Base-by-base conservation (phyloP, 2,797 vertebrate species). In the Cynodonichthys magdalenae region DNA sequence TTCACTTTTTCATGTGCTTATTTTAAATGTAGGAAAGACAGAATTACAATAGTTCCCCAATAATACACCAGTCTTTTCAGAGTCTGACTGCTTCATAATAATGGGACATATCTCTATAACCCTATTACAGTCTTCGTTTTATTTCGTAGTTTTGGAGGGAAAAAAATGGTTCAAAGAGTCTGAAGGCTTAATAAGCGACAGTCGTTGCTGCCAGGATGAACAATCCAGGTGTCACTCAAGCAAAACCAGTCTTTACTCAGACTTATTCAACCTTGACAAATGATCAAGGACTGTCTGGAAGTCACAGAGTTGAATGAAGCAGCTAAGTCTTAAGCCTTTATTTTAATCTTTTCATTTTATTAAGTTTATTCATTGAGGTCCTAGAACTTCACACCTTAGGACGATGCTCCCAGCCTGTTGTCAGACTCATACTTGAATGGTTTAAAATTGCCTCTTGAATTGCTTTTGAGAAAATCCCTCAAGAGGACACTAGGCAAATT, bases 371-470 rank as follows among this genome's bases (percentile, higher is more conserved):
- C 61, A 50, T 59, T 58, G 45, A 71, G 65, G 77, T 74, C 77
- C 71, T 68, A 65, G 60, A 72, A 65, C 77, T 59, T 75, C 47
- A 63, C 66, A 90, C 85, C 81, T 78, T 65, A 62, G 76, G 75
- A 53, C 69, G 53, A 66, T 77, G 63, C 61, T 72, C 71, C 71
- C 60, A 63, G 28, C 59, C 60, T 63, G 53, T 56, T 63, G 67
- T 79, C 24, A 39, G 53, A 69, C 87, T 91, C 84, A 91, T 90
- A 92, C 88, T 90, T 86, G 83, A 89, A 83, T 84, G 89, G 75
- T 84, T 93, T 77, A 75, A 87, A 91, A 92, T 92, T 90, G 87
- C 87, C 79, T 90, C 80, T 69, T 83, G 87, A 88, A 92, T 90
- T 88, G 85, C 84, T 85, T 90, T 85, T 84, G 74, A 82, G 74